These are phyloP conservation scores for Thalassoma bifasciatum DNA, from an alignment of 2,113 vertebrate species.

Conservation along the genomic window DNA sequence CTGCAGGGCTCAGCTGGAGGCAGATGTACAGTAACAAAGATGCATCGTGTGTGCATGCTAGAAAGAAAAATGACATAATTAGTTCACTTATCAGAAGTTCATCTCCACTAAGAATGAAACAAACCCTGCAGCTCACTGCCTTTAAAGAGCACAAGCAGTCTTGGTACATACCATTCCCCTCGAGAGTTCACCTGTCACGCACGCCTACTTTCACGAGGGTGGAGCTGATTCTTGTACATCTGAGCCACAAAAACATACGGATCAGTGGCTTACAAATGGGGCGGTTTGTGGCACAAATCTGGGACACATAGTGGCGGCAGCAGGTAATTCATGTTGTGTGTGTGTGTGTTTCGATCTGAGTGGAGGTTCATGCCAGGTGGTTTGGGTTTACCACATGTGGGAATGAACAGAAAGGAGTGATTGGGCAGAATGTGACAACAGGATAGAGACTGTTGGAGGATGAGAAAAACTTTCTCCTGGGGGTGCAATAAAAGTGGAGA, in stretches of 20 bases:
- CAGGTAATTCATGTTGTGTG: not conserved
- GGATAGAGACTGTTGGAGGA: conserved; percentile 11
- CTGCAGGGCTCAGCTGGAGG: not conserved
- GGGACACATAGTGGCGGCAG: not conserved
- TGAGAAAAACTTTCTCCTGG: conserved; percentile 14
- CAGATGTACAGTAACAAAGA: not conserved
- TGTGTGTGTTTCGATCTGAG: not conserved
- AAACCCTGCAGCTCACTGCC: conserved; percentile 13
- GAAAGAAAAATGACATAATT: not conserved
- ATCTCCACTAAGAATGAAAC: not conserved
- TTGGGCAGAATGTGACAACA: conserved; percentile 8
- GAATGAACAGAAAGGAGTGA: not conserved
- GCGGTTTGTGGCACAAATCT: not conserved
- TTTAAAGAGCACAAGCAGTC: not conserved
- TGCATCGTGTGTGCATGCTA: not conserved
- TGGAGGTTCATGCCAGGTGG: conserved; percentile 11
- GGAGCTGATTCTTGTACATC: conserved; percentile 1
- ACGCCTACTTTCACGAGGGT: too few relatives aligned
- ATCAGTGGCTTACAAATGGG: not conserved
- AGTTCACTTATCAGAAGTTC: not conserved
- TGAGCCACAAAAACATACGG: not conserved
- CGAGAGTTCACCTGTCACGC: conserved; percentile 19
- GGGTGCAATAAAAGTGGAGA: conserved; percentile 15
- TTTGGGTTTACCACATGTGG: not conserved
- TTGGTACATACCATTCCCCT: conserved; percentile 21